Evolutionary conservation across 2,888 invertebrate genomes (phyloP).

Genomic region (Mesopsocus fuscifrons): DNA sequence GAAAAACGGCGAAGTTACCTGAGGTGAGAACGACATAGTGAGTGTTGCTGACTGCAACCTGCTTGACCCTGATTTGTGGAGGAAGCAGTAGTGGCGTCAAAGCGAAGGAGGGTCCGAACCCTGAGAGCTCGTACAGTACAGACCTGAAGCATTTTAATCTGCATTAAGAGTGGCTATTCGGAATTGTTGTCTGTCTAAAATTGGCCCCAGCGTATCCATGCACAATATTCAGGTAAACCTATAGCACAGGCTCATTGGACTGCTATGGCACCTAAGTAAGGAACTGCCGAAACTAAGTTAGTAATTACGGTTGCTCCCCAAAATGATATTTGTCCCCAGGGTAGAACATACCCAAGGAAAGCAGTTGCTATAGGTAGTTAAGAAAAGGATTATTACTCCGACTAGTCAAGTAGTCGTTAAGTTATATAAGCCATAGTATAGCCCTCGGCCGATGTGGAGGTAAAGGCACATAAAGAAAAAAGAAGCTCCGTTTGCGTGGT

Average conservation of each 20-base stretch:
- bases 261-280: conserved; percentile 40
- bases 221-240: too few relatives aligned
- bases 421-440: not conserved
- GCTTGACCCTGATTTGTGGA: conserved; percentile 29
- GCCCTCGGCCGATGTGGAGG: not conserved
- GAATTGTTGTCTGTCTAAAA: too few relatives aligned
- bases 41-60: conserved; percentile 33
- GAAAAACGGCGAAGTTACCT: too few relatives aligned
- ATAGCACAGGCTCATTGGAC: conserved; percentile 58
- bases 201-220: too few relatives aligned
- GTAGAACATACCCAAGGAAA: conserved; percentile 59
- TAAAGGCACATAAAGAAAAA: conserved; percentile 39
- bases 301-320: conserved; percentile 68
- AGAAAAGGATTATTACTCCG: conserved; percentile 43
- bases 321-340: conserved; percentile 66
- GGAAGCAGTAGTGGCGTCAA: conserved; percentile 36
- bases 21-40: conserved; percentile 37
- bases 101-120: conserved; percentile 29
- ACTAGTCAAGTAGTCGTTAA: conserved; percentile 38
- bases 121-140: conserved; percentile 34
- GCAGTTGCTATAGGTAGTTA: conserved; percentile 51
- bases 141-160: too few relatives aligned
- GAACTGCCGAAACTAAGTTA: conserved; percentile 49
- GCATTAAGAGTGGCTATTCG: too few relatives aligned
- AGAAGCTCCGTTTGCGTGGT: conserved; percentile 53